Evolutionary conservation across 1,140 invertebrate genomes (phyloP).

Genomic region (Andrena cerasifolii): DNA sequence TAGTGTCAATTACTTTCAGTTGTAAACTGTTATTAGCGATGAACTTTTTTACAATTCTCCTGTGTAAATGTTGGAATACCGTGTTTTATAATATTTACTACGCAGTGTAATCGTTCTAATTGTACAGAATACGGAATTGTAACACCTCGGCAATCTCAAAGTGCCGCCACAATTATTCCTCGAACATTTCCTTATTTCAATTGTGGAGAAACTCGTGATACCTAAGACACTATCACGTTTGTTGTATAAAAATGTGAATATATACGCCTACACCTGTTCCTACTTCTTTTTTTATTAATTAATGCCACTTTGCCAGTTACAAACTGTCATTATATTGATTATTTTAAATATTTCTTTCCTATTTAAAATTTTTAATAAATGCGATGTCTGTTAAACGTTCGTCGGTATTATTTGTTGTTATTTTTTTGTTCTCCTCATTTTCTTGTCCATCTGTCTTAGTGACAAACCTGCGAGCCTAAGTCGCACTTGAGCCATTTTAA

Average conservation of each 20-base stretch:
- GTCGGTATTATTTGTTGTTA: neutral
- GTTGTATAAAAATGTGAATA: constrained; percentile 54
- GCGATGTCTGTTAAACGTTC: constrained; percentile 40
- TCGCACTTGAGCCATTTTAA: neutral
- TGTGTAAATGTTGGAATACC: constrained; percentile 11
- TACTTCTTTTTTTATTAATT: constrained; percentile 33
- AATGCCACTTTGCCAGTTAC: constrained; percentile 34
- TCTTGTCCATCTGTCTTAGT: neutral
- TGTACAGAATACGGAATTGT: constrained; percentile 30
- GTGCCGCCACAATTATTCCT: neutral
- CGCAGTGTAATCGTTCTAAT: constrained; percentile 3
- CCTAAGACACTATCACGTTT: constrained; percentile 20
- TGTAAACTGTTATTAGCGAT: neutral
- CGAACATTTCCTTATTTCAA: neutral
- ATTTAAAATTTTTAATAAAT: constrained; percentile 57
- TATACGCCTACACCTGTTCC: constrained; percentile 32
- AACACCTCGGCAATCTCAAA: neutral
- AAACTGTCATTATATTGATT: constrained; percentile 34
- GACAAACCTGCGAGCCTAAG: neutral
- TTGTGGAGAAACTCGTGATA: constrained; percentile 35
- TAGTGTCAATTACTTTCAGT: neutral
- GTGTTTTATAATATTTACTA: constrained; percentile 9
- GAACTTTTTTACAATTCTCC: neutral
- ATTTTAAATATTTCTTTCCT: constrained; percentile 45
- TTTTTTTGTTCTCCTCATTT: neutral